Evolutionary conservation across 1,140 invertebrate genomes (phyloP), one percentile per base, ranked within the genome.

Genomic region (Eciton burchellii): DNA sequence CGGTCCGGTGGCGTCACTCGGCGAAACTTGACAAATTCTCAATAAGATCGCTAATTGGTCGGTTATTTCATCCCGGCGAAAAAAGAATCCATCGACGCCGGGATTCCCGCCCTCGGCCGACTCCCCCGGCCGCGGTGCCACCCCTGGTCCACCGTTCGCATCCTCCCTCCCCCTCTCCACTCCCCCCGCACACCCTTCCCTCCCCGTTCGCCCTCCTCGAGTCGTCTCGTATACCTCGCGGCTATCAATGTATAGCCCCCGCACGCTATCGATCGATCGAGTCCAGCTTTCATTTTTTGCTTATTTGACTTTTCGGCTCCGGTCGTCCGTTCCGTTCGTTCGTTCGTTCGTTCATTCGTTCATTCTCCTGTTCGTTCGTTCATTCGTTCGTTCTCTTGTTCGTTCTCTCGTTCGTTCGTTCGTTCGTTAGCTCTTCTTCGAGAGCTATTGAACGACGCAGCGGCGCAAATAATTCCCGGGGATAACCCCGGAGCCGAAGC

Each of bases 41-140:
- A 88, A 89, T 89, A 89, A 89, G 77, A 86, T 88, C 84, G 84
- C 84, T 89, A 89, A 89, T 89, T 89, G 87, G 84, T 84, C 87
- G 63, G 84, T 88, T 88, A 89, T 89, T 89, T 88, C 81, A 88
- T 82, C 82, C 84, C 63, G 41, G 41, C 70, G 76, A 82, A 88
- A 79, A 89, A 85, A 84, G 73, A 85, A 81, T 84, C 70, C 84
- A 81, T 45, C 47, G 74, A 81, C 43, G 76, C 70, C 68, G 81
- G n/a, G 76, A 88, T 65, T 81, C 71, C 49, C 59, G 77, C 49
- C 29, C 26, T 24, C 59, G 59, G 26, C 16, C 62, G 47, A 57
- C 60, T 49, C 49, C 59, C 43, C 60, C 73, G n/a, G 19, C 43
- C 49, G 45, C 35, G 35, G 35, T 29, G 26, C 82, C 57, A 57